Base-by-base conservation (phyloP, 2,888 invertebrate species). In the Drosophila niveifrons region DNA sequence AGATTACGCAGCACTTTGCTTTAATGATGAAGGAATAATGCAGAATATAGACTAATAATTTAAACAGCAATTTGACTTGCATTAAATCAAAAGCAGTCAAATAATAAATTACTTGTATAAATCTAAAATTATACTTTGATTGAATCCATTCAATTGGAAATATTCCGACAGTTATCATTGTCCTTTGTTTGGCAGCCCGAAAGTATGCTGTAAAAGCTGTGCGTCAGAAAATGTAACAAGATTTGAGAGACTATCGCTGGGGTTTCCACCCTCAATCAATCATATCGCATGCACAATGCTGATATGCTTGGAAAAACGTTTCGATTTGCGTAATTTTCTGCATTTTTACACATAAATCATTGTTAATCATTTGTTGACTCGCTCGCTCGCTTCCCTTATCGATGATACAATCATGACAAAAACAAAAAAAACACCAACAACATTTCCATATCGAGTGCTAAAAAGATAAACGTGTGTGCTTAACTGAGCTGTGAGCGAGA, bases 341-440 rank as follows among this genome's bases (percentile, higher is more conserved):
- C 36, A 34, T 72, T 62, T 51, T 17, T 44, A 51, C 71, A 68
- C 57, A 88, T 82, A 88, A 86, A 79, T 85, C 86, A 88, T 88
- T 74, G 75, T 61, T 50, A 52, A 56, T 73, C 67, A 68, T 48
- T 79, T 58, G 67, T 66, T 66, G 59, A 48, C 48, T 43, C 23
- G 15, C 29, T 51, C 36, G 47, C 36, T 44, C n/a, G 11, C 11
- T 36, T 36, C 28, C 18, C 53, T 65, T 65, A 71, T 67, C 72
- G 46, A 9, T 31, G 15, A 47, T 47, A 66, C 10, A 23, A 23
- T 23, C 23, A 23, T 6, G 6, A 23, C 3, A 23, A 23, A 23
- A 23, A 23, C 2, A 17, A 1, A 23, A 23, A 4, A 23, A 6
- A 23, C 23, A 23, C 23, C 23, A 63, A 23, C 23, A 28, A 7